A percentile compares a stretch with the other conserved stretches of the same genome.
phyloP scores from a whole-genome alignment of 1,140 invertebrate species.

The Lamellibrachia luymesi region DNA sequence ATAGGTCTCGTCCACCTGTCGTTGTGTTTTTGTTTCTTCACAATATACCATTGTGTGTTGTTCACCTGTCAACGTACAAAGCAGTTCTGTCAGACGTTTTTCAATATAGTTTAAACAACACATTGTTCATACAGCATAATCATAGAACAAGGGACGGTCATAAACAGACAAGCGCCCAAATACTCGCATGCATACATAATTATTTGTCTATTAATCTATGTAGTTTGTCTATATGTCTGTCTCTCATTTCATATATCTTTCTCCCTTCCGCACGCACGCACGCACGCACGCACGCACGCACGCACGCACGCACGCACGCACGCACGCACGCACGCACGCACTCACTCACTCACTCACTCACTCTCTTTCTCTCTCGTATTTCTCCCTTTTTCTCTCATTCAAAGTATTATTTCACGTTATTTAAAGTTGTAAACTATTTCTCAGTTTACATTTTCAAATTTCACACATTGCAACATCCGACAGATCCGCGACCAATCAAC shows the following conservation, averaged over 20 bases:
- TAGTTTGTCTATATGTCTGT: too few species aligned
- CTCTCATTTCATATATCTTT: too few species aligned
- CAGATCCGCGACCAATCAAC: background rate
- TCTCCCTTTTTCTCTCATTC: too few species aligned
- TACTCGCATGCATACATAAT: background rate
- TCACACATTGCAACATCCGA: background rate
- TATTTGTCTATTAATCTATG: too few species aligned
- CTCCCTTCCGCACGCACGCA: background rate
- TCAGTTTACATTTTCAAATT: too few species aligned
- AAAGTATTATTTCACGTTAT: too few species aligned
- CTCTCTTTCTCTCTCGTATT: too few species aligned
- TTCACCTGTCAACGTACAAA: background rate
- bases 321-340: too few species aligned
- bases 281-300: background rate
- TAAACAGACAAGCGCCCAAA: background rate
- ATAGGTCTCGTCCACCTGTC: background rate
- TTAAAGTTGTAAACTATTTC: too few species aligned
- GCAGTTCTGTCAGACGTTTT: background rate
- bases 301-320: too few species aligned
- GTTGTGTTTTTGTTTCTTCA: background rate
- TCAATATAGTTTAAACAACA: background rate
- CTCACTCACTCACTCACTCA: too few species aligned
- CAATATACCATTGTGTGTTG: background rate
- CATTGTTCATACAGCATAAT: background rate
- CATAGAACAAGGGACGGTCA: background rate